Evolutionary conservation across 2,888 invertebrate genomes (phyloP).

Genomic region (Habroteleia sp.): DNA sequence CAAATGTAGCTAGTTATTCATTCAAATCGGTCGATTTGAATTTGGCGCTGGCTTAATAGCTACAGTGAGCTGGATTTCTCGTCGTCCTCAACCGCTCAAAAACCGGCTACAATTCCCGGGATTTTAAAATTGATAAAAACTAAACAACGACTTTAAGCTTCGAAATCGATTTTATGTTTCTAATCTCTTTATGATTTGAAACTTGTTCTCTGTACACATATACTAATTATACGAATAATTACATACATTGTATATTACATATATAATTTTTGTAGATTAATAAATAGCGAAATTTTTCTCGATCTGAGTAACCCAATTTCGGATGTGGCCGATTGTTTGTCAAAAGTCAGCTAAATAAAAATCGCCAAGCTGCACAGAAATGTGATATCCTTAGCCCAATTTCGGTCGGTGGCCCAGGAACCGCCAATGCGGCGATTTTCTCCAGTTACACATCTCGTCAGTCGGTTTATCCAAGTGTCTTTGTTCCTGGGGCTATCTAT

Average conservation of each 20-base stretch:
- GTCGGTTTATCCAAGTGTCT: conserved; percentile 43
- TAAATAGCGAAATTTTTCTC: too few relatives aligned
- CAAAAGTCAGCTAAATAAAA: conserved; percentile 27
- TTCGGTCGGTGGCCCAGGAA: conserved; percentile 3
- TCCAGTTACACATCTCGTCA: conserved; percentile 19
- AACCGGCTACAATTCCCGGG: conserved; percentile 38
- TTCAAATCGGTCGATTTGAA: conserved; percentile 76
- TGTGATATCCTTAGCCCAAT: conserved; percentile 28
- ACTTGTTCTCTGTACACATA: too few relatives aligned
- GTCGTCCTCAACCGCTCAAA: conserved; percentile 38
- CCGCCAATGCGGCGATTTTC: conserved; percentile 40
- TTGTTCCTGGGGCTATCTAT: conserved; percentile 44
- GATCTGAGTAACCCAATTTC: too few relatives aligned
- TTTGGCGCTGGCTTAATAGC: conserved; percentile 67
- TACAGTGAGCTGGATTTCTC: conserved; percentile 50
- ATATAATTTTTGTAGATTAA: too few relatives aligned
- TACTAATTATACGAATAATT: too few relatives aligned
- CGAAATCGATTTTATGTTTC: neutral
- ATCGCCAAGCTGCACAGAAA: conserved; percentile 18
- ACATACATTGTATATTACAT: too few relatives aligned
- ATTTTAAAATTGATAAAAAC: conserved; percentile 41
- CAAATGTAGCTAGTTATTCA: conserved; percentile 80
- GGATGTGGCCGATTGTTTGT: conserved; percentile 25
- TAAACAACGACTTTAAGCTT: neutral
- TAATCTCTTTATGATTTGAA: too few relatives aligned